Evolutionary conservation across 2,888 invertebrate genomes (phyloP).

Genomic region (Hyalella azteca): DNA sequence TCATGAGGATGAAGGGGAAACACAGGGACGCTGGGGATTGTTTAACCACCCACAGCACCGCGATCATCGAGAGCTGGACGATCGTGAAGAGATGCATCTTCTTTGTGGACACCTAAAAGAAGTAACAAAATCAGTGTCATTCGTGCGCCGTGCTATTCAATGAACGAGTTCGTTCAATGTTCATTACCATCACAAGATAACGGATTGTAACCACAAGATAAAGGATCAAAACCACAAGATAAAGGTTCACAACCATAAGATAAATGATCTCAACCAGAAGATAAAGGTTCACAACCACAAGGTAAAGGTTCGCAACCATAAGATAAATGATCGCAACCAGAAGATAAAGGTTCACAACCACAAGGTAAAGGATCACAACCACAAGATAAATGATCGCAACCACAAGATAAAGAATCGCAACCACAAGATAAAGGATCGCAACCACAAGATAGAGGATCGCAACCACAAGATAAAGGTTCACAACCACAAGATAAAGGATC

Average conservation of each 20-base stretch:
- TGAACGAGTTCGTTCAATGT: not conserved
- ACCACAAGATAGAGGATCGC: no score
- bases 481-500: no score
- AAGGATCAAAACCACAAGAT: not conserved
- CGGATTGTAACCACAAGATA: not conserved
- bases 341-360: no score
- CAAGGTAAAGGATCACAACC: no score
- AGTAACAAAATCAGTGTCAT: not conserved
- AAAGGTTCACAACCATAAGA: not conserved
- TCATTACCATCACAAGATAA: not conserved
- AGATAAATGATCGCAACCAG: no score
- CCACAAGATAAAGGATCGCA: no score
- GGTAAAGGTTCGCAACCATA: no score
- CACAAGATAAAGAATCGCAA: no score
- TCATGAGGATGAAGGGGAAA: constrained; percentile 90
- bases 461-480: no score
- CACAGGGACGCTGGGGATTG: constrained; percentile 86
- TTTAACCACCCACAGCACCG: constrained; percentile 84
- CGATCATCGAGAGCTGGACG: constrained; percentile 81
- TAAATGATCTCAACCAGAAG: no score
- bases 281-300: no score
- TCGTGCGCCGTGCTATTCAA: not conserved
- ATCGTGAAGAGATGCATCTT: constrained; percentile 92
- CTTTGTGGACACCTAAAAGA: constrained; percentile 76
- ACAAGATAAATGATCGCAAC: no score